phyloP scores from a whole-genome alignment of 1,140 invertebrate species.

The Drosophila azteca region DNA sequence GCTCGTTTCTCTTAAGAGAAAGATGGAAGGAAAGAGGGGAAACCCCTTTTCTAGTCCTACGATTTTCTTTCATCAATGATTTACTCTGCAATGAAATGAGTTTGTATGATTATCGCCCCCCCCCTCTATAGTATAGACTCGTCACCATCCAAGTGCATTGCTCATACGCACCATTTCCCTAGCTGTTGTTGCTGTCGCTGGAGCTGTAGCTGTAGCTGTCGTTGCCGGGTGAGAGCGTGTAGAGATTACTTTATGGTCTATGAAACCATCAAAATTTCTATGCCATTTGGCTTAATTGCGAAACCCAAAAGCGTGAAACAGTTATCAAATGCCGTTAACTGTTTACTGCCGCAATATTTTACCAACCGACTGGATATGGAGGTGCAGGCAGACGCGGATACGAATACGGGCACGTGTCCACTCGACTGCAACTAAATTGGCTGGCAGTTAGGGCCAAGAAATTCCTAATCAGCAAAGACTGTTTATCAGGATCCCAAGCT shows the following conservation, averaged over 20 bases:
- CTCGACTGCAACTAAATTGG: slow-evolving; percentile 47
- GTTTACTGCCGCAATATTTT: slow-evolving; percentile 39
- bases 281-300: slow-evolving; percentile 70
- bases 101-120: not conserved
- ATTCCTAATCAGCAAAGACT: slow-evolving; percentile 35
- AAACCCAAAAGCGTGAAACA: slow-evolving; percentile 67
- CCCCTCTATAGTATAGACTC: not conserved
- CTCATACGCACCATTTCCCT: slow-evolving; percentile 73
- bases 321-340: slow-evolving; percentile 71
- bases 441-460: slow-evolving; percentile 18
- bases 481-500: slow-evolving; percentile 27
- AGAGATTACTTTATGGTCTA: slow-evolving; percentile 70
- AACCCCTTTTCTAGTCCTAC: too few relatives aligned
- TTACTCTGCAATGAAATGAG: slow-evolving; percentile 8
- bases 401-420: slow-evolving; percentile 30
- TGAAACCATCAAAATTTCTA: slow-evolving; percentile 75
- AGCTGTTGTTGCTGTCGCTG: slow-evolving; percentile 10
- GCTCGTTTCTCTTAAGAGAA: too few relatives aligned
- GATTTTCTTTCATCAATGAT: not conserved
- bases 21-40: too few relatives aligned
- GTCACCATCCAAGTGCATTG: slow-evolving; percentile 28
- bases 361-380: slow-evolving; percentile 43
- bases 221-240: slow-evolving; percentile 49
- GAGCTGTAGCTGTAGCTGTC: slow-evolving; percentile 22
- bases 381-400: slow-evolving; percentile 1